phyloP scores from a whole-genome alignment of 2,888 invertebrate species.

The Spicauda simplicius region DNA sequence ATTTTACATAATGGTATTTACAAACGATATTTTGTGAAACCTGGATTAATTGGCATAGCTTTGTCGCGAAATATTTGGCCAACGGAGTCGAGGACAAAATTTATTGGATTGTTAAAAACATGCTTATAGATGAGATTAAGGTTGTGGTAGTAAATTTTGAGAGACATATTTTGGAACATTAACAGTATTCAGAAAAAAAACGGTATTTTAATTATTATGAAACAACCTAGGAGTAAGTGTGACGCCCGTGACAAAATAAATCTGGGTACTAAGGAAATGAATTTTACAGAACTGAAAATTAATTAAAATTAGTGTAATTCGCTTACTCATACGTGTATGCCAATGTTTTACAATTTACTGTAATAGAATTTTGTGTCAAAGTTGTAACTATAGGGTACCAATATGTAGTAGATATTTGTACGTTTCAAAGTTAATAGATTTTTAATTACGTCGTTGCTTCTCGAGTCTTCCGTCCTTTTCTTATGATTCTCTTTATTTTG shows the following conservation, averaged over 20 bases:
- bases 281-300: constrained; percentile 46
- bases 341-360: constrained; percentile 52
- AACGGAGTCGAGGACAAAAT: constrained; percentile 35
- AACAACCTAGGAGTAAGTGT: constrained; percentile 66
- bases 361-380: constrained; percentile 74
- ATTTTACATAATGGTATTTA: constrained; percentile 51
- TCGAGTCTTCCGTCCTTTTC: constrained; percentile 81
- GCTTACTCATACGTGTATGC: constrained; percentile 47
- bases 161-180: constrained; percentile 81
- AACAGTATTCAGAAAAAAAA: constrained; percentile 70
- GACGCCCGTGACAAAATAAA: constrained; percentile 54
- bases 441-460: constrained; percentile 68
- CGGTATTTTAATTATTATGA: constrained; percentile 74
- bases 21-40: constrained; percentile 43
- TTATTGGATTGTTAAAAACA: constrained; percentile 76
- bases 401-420: constrained; percentile 59
- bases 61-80: constrained; percentile 28
- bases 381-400: constrained; percentile 78
- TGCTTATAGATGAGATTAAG: constrained; percentile 78
- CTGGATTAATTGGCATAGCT: constrained; percentile 23
- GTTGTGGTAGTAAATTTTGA: constrained; percentile 81
- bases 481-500: constrained; percentile 54
- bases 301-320: constrained; percentile 37
- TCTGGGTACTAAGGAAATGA: constrained; percentile 46
- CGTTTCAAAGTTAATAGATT: constrained; percentile 60